Evolutionary conservation across 2,797 vertebrate species (phyloP).

Genomic region (Hemitrygon akajei): DNA sequence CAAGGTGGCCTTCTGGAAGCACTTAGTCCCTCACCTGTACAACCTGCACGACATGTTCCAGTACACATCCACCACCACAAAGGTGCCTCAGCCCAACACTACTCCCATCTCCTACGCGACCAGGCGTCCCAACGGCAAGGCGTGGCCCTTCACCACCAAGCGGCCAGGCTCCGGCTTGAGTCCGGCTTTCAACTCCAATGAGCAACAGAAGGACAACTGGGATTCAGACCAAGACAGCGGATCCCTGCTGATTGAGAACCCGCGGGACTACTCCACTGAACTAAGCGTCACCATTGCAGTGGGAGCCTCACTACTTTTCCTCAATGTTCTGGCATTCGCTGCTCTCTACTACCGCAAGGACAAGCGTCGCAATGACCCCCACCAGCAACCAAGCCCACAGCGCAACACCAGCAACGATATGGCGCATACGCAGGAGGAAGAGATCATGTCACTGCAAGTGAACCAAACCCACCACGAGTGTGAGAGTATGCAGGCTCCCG

Average conservation of each 20-base stretch:
- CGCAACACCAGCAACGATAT: slow-evolving; percentile 73
- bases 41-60: slow-evolving; percentile 99
- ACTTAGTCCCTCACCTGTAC: slow-evolving; percentile 93
- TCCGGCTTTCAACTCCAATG: slow-evolving; percentile 78
- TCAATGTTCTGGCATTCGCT: slow-evolving; percentile 90
- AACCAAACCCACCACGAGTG: slow-evolving; percentile 88
- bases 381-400: slow-evolving; percentile 82
- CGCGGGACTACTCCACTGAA: slow-evolving; percentile 93
- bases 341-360: slow-evolving; percentile 97
- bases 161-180: slow-evolving; percentile 76
- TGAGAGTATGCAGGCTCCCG: slow-evolving; percentile 74
- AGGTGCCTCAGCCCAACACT: slow-evolving; percentile 88
- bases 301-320: slow-evolving; percentile 90
- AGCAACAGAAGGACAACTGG: slow-evolving; percentile 80
- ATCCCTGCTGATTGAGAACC: slow-evolving; percentile 83
- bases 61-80: slow-evolving; percentile 95
- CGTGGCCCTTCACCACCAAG: slow-evolving; percentile 85
- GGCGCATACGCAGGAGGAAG: slow-evolving; percentile 80
- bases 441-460: slow-evolving; percentile 91
- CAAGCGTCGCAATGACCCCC: slow-evolving; percentile 86
- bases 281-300: slow-evolving; percentile 95
- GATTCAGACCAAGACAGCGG: slow-evolving; percentile 70
- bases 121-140: slow-evolving; percentile 77
- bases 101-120: slow-evolving; percentile 90
- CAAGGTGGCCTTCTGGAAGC: slow-evolving; percentile 98